Conservation (phyloP, 2,888 invertebrate species). For the Caenorhabditis auriculariae region DNA sequence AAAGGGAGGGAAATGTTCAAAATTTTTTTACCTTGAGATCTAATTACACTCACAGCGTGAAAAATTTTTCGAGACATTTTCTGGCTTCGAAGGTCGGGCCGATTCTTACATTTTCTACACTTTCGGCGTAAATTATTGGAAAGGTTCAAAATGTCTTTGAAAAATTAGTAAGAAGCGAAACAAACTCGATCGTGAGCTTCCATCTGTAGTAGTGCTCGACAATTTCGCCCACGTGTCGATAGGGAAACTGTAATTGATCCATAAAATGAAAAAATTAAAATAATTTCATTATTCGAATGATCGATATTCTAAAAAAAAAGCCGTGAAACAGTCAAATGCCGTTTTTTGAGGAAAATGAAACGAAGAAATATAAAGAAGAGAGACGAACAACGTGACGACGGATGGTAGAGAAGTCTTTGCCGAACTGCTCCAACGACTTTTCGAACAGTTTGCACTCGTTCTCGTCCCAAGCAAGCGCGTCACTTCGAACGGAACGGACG, state of each 20-base stretch:
- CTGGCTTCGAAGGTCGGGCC: no score
- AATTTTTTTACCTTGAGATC: no score
- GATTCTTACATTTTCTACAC: no score
- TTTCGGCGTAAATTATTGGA: no score
- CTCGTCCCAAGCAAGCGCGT: slow-evolving; percentile 77
- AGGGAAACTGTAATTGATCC: slow-evolving; percentile 73
- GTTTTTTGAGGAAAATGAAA: background rate
- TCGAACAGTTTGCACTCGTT: slow-evolving; percentile 96
- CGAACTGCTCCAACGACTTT: slow-evolving; percentile 85
- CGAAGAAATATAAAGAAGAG: background rate
- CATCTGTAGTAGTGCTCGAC: slow-evolving; percentile 88
- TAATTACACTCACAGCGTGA: no score
- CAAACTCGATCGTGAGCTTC: slow-evolving; percentile 82
- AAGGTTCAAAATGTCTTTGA: no score
- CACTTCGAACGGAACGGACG: slow-evolving; percentile 19
- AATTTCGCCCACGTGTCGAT: slow-evolving; percentile 90
- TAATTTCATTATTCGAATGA: background rate
- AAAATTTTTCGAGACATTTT: no score
- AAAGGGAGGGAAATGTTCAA: no score
- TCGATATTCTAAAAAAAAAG: no score
- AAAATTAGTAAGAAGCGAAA: background rate
- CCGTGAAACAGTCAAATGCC: background rate
- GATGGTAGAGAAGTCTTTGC: slow-evolving; percentile 93
- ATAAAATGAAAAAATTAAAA: slow-evolving; percentile 2
- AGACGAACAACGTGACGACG: slow-evolving; percentile 69